Evolutionary conservation across 2,113 vertebrate genomes (phyloP), one percentile per base, ranked within the genome.

Genomic region (Fregata magnificens): DNA sequence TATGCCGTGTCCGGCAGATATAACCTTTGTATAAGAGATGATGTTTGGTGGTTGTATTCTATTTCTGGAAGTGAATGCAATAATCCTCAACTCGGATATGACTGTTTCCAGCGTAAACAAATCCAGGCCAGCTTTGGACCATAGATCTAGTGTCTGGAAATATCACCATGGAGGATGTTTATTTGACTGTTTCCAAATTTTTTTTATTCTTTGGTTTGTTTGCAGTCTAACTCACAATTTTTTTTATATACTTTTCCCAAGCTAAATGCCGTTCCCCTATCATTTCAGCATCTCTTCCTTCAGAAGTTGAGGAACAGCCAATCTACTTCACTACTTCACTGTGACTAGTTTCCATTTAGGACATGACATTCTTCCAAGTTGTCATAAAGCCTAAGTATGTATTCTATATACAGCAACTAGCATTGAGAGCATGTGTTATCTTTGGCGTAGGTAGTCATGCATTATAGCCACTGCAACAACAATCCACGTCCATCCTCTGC

Each of bases 31-130:
- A 5, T 82, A 32, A 56, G 78, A 55, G 56, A 28, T 2, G 10
- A 26, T 79, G 66, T 72, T 91, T 87, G 76, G 74, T 72, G 49
- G 5, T 69, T 95, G 87, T 82, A 74, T 65, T 87, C 85, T 96
- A 87, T 95, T 96, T 95, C 95, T 96, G 93, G 96, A 91, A 91
- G 78, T 13, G 66, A 82, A 82, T 73, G 93, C 70, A 96, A 70
- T 90, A 69, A 93, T 76, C 63, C 38, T 79, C 78, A 42, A 82
- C 87, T 89, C 91, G 82, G 93, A 96, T 97, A 55, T 80, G 92
- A 93, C 81, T 72, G 78, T 87, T 83, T 96, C 96, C 96, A 97
- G 93, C 84, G 85, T 82, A 97, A 97, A 96, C 92, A 97, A 96
- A 90, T 50, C 49, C 82, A 82, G 70, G 85, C 84, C 78, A 84